Percentiles rank a stretch among this genome's conserved stretches.
phyloP scores from a whole-genome alignment of 2,888 invertebrate species.

The Phengaris arion region DNA sequence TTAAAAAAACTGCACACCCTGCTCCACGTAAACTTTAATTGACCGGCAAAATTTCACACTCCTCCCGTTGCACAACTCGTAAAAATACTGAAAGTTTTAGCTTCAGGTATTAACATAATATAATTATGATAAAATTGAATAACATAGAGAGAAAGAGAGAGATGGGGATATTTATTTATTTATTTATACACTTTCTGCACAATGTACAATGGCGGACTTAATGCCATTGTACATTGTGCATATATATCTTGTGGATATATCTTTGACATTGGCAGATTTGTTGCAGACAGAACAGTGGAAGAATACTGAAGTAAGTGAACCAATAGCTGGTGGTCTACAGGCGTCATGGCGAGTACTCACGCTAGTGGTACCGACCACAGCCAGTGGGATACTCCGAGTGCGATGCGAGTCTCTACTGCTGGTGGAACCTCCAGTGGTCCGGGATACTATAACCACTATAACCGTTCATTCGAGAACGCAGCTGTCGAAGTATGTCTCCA shows the following conservation, averaged over 20 bases:
- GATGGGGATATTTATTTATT: no score
- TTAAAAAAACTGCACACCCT: no score
- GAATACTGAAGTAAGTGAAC: constrained; percentile 59
- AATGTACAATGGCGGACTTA: no score
- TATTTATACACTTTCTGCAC: no score
- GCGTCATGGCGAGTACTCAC: constrained; percentile 65
- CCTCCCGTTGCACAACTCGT: no score
- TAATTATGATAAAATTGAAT: not conserved
- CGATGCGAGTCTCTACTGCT: constrained; percentile 64
- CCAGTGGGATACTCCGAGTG: constrained; percentile 63
- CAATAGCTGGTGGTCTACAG: constrained; percentile 61
- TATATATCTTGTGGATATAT: no score
- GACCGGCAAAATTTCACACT: no score
- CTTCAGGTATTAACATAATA: no score
- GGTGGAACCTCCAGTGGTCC: constrained; percentile 66
- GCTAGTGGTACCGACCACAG: constrained; percentile 57
- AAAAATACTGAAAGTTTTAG: no score
- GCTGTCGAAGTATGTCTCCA: constrained; percentile 69
- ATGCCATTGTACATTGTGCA: no score
- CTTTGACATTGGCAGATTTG: constrained; percentile 16
- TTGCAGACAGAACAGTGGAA: constrained; percentile 67
- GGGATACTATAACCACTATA: constrained; percentile 57
- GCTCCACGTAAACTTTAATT: no score
- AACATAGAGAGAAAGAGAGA: not conserved
- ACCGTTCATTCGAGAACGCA: constrained; percentile 67